Conservation (phyloP, 2,888 invertebrate species). For the Arrhopalites spinosus region DNA sequence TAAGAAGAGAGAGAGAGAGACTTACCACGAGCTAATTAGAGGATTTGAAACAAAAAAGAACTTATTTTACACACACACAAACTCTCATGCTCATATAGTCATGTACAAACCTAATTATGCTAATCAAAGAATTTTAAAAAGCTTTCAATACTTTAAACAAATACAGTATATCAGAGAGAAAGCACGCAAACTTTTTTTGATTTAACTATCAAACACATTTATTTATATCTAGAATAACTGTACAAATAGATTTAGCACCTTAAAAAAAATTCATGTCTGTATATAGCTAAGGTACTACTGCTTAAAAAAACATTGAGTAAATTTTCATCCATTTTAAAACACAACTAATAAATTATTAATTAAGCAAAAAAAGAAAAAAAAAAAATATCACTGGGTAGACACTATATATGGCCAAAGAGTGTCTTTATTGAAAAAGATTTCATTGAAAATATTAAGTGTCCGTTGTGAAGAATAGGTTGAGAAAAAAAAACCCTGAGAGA, state of each 20-base stretch:
- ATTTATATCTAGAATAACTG: background rate
- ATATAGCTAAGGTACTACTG: no score
- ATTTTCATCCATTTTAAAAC: background rate
- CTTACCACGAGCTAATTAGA: no score
- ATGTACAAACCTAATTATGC: background rate
- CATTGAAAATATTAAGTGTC: no score
- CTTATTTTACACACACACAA: no score
- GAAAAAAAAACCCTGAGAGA: no score
- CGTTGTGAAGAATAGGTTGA: no score
- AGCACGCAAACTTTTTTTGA: background rate
- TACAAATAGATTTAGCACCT: background rate
- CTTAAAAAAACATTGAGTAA: no score
- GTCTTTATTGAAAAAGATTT: no score
- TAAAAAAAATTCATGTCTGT: no score
- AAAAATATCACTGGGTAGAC: background rate
- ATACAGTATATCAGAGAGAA: background rate
- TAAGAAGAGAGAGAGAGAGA: no score
- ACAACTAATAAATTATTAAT: background rate
- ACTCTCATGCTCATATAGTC: no score
- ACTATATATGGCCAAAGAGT: background rate
- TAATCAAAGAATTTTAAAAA: background rate
- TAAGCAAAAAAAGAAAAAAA: background rate
- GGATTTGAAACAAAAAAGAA: no score
- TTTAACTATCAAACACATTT: background rate
- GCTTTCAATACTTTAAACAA: background rate